phyloP scores from a whole-genome alignment of 2,113 vertebrate genomes.

The Natator depressus region DNA sequence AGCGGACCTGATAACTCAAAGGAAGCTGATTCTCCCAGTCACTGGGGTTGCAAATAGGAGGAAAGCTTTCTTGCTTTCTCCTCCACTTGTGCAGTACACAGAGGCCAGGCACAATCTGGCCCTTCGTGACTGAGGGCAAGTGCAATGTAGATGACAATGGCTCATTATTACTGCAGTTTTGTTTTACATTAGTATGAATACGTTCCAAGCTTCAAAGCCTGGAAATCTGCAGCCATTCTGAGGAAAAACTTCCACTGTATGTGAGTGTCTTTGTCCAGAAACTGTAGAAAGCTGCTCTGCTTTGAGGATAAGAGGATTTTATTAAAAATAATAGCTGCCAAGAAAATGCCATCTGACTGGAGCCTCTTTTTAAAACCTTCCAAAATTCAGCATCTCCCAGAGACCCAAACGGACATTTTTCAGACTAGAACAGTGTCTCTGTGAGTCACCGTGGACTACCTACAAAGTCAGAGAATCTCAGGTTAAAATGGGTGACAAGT shows the following conservation, averaged over 20 bases:
- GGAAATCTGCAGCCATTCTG: background rate
- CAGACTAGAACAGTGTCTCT: background rate
- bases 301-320: background rate
- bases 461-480: background rate
- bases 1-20: background rate
- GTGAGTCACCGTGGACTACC: background rate
- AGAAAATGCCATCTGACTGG: background rate
- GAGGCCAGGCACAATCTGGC: background rate
- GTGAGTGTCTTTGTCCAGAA: background rate
- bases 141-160: background rate
- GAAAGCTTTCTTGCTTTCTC: background rate
- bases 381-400: background rate
- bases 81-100: background rate
- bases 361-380: background rate
- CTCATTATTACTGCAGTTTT: background rate
- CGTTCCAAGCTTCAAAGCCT: background rate
- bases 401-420: background rate
- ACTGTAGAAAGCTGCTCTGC: background rate
- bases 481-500: background rate
- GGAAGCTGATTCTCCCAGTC: background rate
- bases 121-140: background rate
- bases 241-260: background rate
- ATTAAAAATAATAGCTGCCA: background rate
- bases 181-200: background rate
- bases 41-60: background rate